A percentile compares a stretch with the other conserved stretches of the same genome.
Evolutionary conservation across 2,113 vertebrate genomes (phyloP).

Genomic region (Castor canadensis): DNA sequence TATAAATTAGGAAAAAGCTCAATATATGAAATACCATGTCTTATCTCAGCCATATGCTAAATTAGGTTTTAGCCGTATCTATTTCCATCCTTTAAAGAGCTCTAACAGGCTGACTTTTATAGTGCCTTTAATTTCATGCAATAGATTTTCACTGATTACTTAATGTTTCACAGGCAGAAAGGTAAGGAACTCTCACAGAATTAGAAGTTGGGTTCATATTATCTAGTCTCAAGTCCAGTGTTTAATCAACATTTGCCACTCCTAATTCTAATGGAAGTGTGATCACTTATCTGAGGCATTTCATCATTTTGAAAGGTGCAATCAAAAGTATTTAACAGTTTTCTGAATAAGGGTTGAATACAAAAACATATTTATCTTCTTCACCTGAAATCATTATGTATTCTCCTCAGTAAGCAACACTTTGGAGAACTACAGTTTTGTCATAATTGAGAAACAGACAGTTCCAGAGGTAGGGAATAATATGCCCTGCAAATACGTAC

Average conservation of each 20-base stretch:
- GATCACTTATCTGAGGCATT: neutral
- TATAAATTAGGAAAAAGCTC: neutral
- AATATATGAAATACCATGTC: neutral
- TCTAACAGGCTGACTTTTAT: neutral
- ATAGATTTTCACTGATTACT: neutral
- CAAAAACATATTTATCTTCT: neutral
- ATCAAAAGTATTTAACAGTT: neutral
- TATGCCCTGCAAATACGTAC: neutral
- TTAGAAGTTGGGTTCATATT: neutral
- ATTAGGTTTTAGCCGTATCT: neutral
- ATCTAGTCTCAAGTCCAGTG: neutral
- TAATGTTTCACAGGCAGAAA: neutral
- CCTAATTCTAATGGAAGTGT: neutral
- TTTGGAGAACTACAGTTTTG: neutral
- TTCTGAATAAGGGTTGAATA: neutral
- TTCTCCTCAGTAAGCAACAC: neutral
- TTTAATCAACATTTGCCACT: neutral
- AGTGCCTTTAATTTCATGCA: neutral
- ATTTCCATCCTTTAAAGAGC: neutral
- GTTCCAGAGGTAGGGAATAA: neutral
- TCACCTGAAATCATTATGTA: neutral
- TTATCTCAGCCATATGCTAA: slow-evolving; percentile 24
- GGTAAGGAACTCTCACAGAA: neutral
- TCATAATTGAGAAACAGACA: neutral
- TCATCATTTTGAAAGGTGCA: neutral